Evolutionary conservation across 2,888 invertebrate species (phyloP).

Genomic region (Cephus sareptanus): DNA sequence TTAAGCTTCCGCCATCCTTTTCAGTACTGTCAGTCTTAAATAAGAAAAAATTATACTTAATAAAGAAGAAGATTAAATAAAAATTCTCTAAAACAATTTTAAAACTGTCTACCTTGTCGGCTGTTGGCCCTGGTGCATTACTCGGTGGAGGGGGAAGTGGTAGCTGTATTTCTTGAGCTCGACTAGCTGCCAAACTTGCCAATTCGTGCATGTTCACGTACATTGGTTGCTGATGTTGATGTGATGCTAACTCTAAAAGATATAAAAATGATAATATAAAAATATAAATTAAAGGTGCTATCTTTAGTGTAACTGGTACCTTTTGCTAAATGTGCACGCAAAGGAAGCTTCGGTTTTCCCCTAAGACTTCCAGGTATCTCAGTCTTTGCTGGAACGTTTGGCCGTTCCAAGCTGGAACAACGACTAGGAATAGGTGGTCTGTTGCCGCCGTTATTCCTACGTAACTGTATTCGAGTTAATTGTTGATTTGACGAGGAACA

Average conservation of each 20-base stretch:
- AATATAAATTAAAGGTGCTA: background rate
- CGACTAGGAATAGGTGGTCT: constrained; percentile 62
- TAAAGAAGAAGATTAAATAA: background rate
- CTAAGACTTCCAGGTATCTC: constrained; percentile 53
- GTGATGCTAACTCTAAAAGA: constrained; percentile 52
- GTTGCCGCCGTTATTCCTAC: constrained; percentile 56
- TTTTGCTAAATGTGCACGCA: constrained; percentile 83
- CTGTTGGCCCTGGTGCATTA: constrained; percentile 43
- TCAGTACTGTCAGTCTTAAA: constrained; percentile 59
- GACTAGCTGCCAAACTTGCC: constrained; percentile 83
- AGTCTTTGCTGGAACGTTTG: constrained; percentile 69
- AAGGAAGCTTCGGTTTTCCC: constrained; percentile 61
- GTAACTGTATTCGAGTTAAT: constrained; percentile 53
- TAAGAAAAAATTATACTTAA: constrained; percentile 6
- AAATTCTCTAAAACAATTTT: background rate
- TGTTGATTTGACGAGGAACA: constrained; percentile 55
- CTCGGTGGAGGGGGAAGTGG: constrained; percentile 69
- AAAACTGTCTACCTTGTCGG: constrained; percentile 68
- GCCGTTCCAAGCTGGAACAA: constrained; percentile 89
- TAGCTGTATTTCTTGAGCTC: constrained; percentile 73
- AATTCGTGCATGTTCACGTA: constrained; percentile 94
- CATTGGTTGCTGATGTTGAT: constrained; percentile 71
- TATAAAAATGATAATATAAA: constrained; percentile 11
- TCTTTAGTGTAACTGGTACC: constrained; percentile 34
- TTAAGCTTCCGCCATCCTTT: constrained; percentile 58